Conservation (phyloP, 2,888 invertebrate genomes). For the Ophion ventricosus region DNA sequence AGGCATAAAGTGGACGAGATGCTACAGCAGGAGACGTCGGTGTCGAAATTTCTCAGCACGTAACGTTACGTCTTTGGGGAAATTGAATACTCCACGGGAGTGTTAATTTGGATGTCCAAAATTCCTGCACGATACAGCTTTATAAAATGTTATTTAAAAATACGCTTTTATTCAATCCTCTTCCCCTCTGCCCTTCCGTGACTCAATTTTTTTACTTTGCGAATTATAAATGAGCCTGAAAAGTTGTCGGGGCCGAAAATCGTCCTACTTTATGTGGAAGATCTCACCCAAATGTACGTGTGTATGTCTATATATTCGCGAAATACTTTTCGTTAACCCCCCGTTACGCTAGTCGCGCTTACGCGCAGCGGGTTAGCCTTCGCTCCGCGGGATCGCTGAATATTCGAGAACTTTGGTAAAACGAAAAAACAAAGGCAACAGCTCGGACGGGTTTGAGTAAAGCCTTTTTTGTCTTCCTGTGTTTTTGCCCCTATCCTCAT, state of each 20-base stretch:
- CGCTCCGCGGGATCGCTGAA: conserved; percentile 41
- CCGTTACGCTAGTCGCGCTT: conserved; percentile 52
- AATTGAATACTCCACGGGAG: too few relatives aligned
- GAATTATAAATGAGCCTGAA: neutral
- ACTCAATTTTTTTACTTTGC: neutral
- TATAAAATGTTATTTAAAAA: neutral
- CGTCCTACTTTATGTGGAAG: conserved; percentile 4
- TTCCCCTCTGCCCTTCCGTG: too few relatives aligned
- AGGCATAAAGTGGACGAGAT: too few relatives aligned
- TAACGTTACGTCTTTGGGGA: too few relatives aligned
- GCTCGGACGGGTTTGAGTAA: conserved; percentile 2
- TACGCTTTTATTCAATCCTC: neutral
- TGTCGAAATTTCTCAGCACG: too few relatives aligned
- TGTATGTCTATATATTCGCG: conserved; percentile 9
- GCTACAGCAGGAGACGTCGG: too few relatives aligned
- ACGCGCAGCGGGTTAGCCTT: conserved; percentile 49
- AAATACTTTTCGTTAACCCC: conserved; percentile 60
- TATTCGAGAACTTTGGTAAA: conserved; percentile 44
- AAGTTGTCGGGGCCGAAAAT: conserved; percentile 1
- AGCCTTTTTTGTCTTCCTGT: neutral
- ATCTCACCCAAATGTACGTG: neutral
- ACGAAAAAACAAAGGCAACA: conserved; percentile 21
- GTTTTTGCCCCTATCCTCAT: neutral
- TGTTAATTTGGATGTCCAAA: too few relatives aligned
- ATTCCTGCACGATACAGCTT: too few relatives aligned